These are phyloP conservation scores for Etheostoma spectabile DNA, from an alignment of 2,113 vertebrate genomes.

Conservation along the genomic window DNA sequence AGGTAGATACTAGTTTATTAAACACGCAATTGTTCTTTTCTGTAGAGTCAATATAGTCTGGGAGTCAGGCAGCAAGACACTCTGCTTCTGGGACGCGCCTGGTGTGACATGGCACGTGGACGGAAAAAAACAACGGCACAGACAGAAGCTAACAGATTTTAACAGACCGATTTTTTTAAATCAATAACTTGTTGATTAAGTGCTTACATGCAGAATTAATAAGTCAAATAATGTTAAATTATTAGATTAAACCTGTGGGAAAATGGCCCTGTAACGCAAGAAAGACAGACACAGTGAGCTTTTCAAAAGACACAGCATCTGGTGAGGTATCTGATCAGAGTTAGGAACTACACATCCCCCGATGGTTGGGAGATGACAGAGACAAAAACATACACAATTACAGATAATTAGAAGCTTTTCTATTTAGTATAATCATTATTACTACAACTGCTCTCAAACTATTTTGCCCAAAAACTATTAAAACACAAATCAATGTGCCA, in stretches of 20 bases:
- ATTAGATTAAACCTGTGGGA: constrained; percentile 8
- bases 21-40: too few relatives aligned
- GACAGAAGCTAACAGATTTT: neutral
- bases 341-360: constrained; percentile 5
- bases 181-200: neutral
- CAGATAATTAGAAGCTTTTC: constrained; percentile 46
- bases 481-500: too few relatives aligned
- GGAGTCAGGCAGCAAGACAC: too few relatives aligned
- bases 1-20: too few relatives aligned
- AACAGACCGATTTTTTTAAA: too few relatives aligned
- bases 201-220: neutral
- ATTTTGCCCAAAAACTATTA: too few relatives aligned
- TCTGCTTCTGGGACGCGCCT: too few relatives aligned
- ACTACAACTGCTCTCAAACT: neutral
- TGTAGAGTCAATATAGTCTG: too few relatives aligned
- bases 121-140: too few relatives aligned
- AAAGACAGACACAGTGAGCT: neutral
- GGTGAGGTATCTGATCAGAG: constrained; percentile 24
- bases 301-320: constrained; percentile 18
- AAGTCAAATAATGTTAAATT: neutral
- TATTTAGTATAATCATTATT: constrained; percentile 12
- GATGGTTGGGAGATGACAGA: constrained; percentile 11
- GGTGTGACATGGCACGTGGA: too few relatives aligned
- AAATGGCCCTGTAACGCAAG: neutral
- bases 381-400: constrained; percentile 23